Evolutionary conservation across 2,888 invertebrate species (phyloP).

Genomic region (Therioaphis trifolii): DNA sequence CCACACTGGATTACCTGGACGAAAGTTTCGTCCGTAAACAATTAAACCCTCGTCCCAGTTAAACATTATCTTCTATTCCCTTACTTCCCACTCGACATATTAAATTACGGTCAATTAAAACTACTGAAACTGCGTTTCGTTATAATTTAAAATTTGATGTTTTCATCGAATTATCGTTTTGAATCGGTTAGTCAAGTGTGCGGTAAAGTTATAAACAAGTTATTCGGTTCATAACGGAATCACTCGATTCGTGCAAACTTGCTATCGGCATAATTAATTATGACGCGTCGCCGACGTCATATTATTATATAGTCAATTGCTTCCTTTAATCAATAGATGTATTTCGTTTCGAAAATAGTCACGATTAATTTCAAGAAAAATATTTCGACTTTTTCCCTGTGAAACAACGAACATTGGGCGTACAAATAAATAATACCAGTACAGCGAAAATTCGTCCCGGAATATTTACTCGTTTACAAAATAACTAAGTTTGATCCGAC

Average conservation of each 20-base stretch:
- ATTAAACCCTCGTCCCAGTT: conserved; percentile 37
- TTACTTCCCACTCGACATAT: not conserved
- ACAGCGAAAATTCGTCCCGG: not conserved
- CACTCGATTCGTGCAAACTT: not conserved
- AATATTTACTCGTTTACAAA: no score
- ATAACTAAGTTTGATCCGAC: no score
- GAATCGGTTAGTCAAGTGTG: conserved; percentile 3
- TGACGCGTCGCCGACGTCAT: not conserved
- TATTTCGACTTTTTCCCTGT: not conserved
- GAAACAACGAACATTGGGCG: not conserved
- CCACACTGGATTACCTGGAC: conserved; percentile 42
- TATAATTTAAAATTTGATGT: conserved; percentile 41
- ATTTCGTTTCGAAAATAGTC: not conserved
- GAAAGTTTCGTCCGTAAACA: conserved; percentile 50
- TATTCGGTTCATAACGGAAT: not conserved
- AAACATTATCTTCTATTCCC: not conserved
- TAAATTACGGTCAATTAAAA: conserved; percentile 48
- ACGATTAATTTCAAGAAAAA: not conserved
- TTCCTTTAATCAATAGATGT: not conserved
- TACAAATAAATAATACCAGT: not conserved
- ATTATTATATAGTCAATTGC: not conserved
- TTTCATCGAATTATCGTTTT: conserved; percentile 30
- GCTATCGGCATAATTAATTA: conserved; percentile 1
- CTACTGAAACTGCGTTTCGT: not conserved
- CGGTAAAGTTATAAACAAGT: conserved; percentile 20